Evolutionary conservation across 2,113 vertebrate genomes (phyloP).

Genomic region (Halcyon senegalensis): DNA sequence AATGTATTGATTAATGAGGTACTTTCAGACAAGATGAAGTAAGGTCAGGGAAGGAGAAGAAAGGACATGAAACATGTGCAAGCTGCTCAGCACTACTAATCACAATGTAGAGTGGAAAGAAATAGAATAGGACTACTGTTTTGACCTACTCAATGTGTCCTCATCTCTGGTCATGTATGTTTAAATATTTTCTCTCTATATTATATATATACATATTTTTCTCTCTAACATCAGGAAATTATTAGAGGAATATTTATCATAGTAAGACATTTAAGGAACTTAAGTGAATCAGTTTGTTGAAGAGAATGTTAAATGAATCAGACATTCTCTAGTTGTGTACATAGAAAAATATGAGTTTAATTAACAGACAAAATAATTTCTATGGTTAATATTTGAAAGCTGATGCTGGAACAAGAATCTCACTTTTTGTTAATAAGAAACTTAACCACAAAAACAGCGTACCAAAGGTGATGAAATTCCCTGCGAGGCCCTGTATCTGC

Average conservation of each 20-base stretch:
- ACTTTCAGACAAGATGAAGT: neutral
- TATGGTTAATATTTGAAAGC: neutral
- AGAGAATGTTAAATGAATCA: neutral
- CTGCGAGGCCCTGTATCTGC: neutral
- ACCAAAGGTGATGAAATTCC: neutral
- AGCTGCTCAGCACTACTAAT: neutral
- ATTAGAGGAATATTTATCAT: neutral
- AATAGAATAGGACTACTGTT: neutral
- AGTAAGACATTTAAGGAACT: neutral
- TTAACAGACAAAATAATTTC: neutral
- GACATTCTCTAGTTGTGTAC: rapidly evolving
- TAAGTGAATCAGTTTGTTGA: neutral
- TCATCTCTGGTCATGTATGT: neutral
- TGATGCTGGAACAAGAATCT: neutral
- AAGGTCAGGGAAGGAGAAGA: neutral
- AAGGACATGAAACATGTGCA: neutral
- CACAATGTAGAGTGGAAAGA: neutral
- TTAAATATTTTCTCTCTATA: neutral
- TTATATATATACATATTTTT: neutral
- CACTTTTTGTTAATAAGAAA: neutral
- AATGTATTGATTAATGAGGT: neutral
- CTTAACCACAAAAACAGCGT: neutral
- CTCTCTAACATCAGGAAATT: neutral
- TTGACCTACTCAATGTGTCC: neutral
- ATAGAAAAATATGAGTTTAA: neutral